phyloP scores from a whole-genome alignment of 2,113 vertebrate genomes.

The Hippopotamus amphibius region DNA sequence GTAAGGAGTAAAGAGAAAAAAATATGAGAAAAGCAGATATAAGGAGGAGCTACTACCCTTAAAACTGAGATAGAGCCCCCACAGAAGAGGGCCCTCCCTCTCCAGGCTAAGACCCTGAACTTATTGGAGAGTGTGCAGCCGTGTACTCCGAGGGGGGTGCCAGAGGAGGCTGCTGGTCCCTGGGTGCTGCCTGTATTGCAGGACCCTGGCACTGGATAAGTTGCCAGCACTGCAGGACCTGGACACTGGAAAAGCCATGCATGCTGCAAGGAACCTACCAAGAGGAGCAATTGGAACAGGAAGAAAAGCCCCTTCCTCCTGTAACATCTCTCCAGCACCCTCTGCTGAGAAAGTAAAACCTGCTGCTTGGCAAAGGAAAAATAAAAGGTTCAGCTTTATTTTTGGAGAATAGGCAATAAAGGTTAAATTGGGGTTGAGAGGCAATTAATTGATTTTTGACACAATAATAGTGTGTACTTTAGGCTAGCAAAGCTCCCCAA shows the following conservation, averaged over 20 bases:
- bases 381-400: not conserved
- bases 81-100: not conserved
- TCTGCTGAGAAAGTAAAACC: slow-evolving; percentile 6
- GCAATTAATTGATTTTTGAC: not conserved
- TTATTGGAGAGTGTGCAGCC: not conserved
- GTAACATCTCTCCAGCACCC: not conserved
- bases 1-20: not conserved
- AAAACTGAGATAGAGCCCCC: not conserved
- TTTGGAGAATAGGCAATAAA: slow-evolving; percentile 21
- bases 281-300: not conserved
- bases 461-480: not conserved
- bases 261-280: not conserved
- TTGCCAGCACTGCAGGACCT: not conserved
- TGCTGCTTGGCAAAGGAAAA: not conserved
- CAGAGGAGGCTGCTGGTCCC: not conserved
- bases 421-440: not conserved
- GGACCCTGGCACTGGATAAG: not conserved
- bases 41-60: not conserved
- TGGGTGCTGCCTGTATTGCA: not conserved
- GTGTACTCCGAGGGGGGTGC: not conserved
- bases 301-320: not conserved
- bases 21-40: not conserved
- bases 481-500: not conserved
- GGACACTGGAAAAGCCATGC: not conserved
- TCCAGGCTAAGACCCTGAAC: not conserved